Evolutionary conservation across 2,888 invertebrate genomes (phyloP).

Genomic region (Chloromyia formosa): DNA sequence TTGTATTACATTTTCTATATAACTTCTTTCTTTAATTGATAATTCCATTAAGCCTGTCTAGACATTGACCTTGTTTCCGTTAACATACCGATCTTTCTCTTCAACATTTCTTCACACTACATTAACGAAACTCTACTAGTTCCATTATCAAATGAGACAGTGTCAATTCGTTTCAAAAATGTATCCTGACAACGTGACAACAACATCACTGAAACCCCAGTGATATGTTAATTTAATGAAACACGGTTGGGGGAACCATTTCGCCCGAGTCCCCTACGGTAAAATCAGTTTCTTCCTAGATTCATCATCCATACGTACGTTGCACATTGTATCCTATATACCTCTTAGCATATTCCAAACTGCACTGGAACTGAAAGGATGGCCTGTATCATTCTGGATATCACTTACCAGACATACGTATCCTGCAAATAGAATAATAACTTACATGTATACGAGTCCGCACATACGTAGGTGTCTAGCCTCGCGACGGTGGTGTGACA

Average conservation of each 20-base stretch:
- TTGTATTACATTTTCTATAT: too few species aligned
- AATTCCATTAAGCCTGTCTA: too few species aligned
- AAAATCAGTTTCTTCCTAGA: neutral
- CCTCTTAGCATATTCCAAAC: neutral
- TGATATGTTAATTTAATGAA: neutral
- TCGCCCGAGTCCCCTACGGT: neutral
- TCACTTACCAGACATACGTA: neutral
- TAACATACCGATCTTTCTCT: too few species aligned
- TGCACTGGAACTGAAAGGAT: neutral
- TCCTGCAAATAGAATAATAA: neutral
- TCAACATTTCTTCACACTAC: too few species aligned
- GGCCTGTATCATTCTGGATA: neutral
- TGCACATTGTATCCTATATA: neutral
- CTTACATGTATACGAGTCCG: neutral
- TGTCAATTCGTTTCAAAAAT: neutral
- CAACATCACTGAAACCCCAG: neutral
- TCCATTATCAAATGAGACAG: neutral
- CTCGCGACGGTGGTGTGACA: conserved; percentile 9
- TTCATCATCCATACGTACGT: neutral
- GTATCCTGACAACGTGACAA: neutral
- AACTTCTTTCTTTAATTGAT: too few species aligned
- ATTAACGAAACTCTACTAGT: neutral
- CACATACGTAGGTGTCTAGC: too few species aligned
- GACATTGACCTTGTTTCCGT: too few species aligned
- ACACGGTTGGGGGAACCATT: neutral